Percentiles rank a stretch among this genome's conserved stretches.
Conservation (phyloP, 2,797 vertebrate genomes). For the Intellagama lesueurii region DNA sequence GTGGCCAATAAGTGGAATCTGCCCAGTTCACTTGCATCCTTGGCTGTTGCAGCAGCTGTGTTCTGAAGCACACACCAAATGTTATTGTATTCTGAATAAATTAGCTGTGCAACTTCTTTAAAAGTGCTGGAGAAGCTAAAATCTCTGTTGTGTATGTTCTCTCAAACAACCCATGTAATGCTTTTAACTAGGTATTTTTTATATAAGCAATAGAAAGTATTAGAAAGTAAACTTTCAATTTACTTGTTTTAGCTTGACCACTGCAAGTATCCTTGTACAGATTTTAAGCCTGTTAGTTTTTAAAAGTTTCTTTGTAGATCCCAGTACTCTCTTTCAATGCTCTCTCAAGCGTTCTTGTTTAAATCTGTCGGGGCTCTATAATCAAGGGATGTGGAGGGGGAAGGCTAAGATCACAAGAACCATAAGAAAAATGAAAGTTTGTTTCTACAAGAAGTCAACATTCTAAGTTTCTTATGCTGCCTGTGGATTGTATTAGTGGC, state of each 20-base stretch:
- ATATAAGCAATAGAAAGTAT: not conserved
- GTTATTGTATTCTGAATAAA: not conserved
- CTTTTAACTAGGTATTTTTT: not conserved
- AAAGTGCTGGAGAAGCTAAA: constrained; percentile 23
- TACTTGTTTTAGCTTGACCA: not conserved
- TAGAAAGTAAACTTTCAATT: not conserved
- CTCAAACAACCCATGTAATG: not conserved
- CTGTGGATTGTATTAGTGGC: not conserved
- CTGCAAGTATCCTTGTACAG: not conserved
- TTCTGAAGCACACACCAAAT: not conserved
- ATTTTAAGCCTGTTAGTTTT: not conserved
- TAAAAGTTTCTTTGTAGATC: not conserved
- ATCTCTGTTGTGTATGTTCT: not conserved
- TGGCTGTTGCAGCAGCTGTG: not conserved
- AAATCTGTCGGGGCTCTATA: constrained; percentile 14
- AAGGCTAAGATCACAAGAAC: not conserved
- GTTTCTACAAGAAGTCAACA: not conserved
- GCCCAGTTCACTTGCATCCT: not conserved
- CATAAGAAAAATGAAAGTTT: constrained; percentile 22
- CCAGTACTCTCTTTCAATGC: not conserved
- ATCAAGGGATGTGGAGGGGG: not conserved
- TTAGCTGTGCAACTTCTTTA: not conserved
- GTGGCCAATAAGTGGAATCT: not conserved
- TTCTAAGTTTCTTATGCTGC: not conserved
- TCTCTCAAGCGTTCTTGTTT: constrained; percentile 4